Evolutionary conservation across 2,113 vertebrate species (phyloP).

Genomic region (Hemichromis elongatus): DNA sequence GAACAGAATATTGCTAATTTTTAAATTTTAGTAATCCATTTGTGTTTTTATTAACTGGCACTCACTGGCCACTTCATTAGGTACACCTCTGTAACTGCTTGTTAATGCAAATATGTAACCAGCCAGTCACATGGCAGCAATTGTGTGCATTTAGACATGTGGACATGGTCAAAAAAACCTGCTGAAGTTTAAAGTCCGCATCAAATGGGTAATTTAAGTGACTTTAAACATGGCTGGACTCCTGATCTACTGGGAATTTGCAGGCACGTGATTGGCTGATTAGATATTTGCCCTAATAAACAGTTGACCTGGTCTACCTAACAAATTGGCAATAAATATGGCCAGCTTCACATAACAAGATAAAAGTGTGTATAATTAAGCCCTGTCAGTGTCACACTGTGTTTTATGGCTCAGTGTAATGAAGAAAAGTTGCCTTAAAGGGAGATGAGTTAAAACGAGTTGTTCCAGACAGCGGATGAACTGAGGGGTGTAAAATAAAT

Average conservation of each 20-base stretch:
- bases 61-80: background rate
- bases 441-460: background rate
- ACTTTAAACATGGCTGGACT: background rate
- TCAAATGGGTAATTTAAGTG: background rate
- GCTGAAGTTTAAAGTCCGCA: accelerated
- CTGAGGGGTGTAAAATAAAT: background rate
- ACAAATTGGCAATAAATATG: background rate
- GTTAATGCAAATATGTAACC: background rate
- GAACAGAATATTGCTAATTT: accelerated
- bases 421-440: background rate
- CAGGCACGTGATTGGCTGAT: background rate
- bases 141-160: background rate
- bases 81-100: background rate
- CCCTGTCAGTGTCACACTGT: background rate
- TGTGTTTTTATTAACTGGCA: background rate
- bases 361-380: background rate
- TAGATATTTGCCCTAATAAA: background rate
- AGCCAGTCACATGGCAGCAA: background rate
- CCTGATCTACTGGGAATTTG: background rate
- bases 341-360: background rate
- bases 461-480: background rate
- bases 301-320: background rate
- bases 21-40: background rate
- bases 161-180: background rate
- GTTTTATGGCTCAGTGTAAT: background rate